Conservation (phyloP, 2,888 invertebrate species). For the Lymantria monacha region DNA sequence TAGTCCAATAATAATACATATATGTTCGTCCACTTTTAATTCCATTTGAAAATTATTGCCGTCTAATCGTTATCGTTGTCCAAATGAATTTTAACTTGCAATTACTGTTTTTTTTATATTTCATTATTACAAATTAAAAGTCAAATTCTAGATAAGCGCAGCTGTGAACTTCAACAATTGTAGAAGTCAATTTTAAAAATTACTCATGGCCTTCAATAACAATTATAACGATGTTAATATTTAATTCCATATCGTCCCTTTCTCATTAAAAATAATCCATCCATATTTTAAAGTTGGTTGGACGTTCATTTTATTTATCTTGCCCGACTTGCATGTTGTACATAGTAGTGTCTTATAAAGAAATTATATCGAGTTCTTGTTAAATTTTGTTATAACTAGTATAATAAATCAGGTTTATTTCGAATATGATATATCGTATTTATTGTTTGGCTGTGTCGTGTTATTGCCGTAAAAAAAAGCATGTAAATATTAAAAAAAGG, state of each 20-base stretch:
- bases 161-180: conserved; percentile 37
- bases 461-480: conserved; percentile 41
- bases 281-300: conserved; percentile 61
- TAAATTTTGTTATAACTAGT: conserved; percentile 74
- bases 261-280: conserved; percentile 71
- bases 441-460: conserved; percentile 47
- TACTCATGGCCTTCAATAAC: conserved; percentile 52
- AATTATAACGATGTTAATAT: conserved; percentile 43
- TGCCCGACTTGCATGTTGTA: conserved; percentile 78
- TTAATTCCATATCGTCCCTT: conserved; percentile 63
- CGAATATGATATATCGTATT: conserved; percentile 33
- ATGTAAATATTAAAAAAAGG: conserved; percentile 48
- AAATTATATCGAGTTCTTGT: conserved; percentile 68
- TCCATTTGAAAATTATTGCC: conserved; percentile 73
- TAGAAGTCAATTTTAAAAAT: conserved; percentile 59
- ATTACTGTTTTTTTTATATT: conserved; percentile 50
- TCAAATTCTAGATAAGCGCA: conserved; percentile 27
- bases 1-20: conserved; percentile 73
- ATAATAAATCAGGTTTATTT: conserved; percentile 60
- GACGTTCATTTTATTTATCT: conserved; percentile 72
- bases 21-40: conserved; percentile 78
- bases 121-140: conserved; percentile 29
- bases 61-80: conserved; percentile 71
- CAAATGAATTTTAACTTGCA: conserved; percentile 59
- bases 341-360: conserved; percentile 63